Evolutionary conservation across 2,888 invertebrate species (phyloP), one percentile per base, ranked within the genome.

Genomic region (Clunio marinus): DNA sequence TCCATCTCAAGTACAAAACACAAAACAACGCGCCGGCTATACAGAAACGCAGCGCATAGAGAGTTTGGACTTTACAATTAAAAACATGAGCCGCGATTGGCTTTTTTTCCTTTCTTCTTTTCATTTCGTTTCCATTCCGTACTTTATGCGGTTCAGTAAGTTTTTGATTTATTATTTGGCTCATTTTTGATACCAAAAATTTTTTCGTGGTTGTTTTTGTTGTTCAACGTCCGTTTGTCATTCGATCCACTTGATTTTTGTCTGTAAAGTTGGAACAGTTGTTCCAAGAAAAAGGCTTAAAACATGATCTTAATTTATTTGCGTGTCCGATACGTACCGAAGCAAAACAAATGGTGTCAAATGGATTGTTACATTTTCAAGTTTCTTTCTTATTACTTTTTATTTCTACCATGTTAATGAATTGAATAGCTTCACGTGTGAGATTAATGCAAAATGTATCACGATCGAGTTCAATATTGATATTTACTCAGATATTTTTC

Each of bases 201-300:
- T 57, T 32, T 4, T 32, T 32, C 10, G 32, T 32, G 32, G 10
- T 32, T 7, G 4, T 32, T 10, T 2, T 27, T 57, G 57, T 27
- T 57, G 25, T 24, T 51, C 51, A 20, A 32, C 46, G 25, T 24
- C 20, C 28, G 25, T 10, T 57, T 66, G 66, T 55, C 66, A 66
- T 66, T 66, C 66, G 66, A 66, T 66, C 28, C 66, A 66, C 66
- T 66, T 66, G 66, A 66, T 66, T 28, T 41, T 62, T 55, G 22
- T 41, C 27, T 63, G 2, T 63, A 1, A 45, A 15, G 7, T 25
- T 63, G 25, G 27, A n/a, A 22, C 27, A 10, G 17, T 17, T 22
- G 37, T 62, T 41, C 62, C 63, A 20, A 45, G 63, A 63, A 17
- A 63, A 27, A 20, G 63, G 37, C 51, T 51, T 51, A 51, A 41